Base-by-base conservation (phyloP, 2,113 vertebrate species). In the Girardinichthys multiradiatus region DNA sequence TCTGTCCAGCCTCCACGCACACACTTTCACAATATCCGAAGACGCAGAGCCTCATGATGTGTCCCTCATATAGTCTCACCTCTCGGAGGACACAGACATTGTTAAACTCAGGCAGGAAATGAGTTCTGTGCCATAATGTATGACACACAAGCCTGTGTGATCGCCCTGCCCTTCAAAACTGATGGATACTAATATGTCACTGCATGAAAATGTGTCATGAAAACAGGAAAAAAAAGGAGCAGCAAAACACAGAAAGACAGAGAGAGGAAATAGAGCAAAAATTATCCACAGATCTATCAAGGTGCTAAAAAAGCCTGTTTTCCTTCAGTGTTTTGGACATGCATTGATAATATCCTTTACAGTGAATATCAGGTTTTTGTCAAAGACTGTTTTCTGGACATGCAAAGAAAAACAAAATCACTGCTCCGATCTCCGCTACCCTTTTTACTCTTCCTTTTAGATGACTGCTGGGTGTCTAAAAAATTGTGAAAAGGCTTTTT, bases 141-240 rank as follows among this genome's bases (percentile, higher is more conserved):
- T 72, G 78, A 85, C 78, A 86, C 59, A 30, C 80, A 76, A 74
- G 74, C 54, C 86, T 80, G 69, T 60, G 81, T 70, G 83, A 86
- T 81, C 78, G 58, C 74, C 39, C 70, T 85, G 92, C 88, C 87
- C 92, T 92, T 93, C 91, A 93, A 80, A 86, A 74, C 70, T 85
- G 74, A 90, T 86, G 73, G 88, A 84, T 87, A 86, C 79, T 87
- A 92, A 91, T 84, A 78, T 90, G 82, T 77, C 76, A 76, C 79
- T 57, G 48, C 68, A 78, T 78, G 77, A 85, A 89, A 86, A 91
- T 82, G 70, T 86, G 80, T 87, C 88, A 88, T 37, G 76, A 80
- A 81, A 87, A 31, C 26, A 33, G 61, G 48, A 67, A 77, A 82
- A 74, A 65, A 21, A 69, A 19, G 42, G 68, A 80, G 77, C 30